Conservation (phyloP, 2,797 vertebrate genomes). For the Girardinus metallicus region DNA sequence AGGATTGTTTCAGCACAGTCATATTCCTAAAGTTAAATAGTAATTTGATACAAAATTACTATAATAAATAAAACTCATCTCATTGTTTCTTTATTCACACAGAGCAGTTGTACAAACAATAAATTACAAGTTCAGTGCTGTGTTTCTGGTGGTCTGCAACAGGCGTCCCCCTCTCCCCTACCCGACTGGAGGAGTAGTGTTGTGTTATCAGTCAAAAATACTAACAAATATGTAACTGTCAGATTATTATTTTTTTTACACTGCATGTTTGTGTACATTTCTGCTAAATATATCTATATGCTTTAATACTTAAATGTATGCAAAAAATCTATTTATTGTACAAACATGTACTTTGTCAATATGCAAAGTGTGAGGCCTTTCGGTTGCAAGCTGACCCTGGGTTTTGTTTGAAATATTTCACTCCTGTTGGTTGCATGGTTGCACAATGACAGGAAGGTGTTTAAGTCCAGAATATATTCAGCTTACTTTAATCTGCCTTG, state of each 20-base stretch:
- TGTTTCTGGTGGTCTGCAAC: constrained; percentile 79
- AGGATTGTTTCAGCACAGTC: constrained; percentile 89
- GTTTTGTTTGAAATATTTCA: constrained; percentile 21
- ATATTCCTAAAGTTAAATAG: constrained; percentile 91
- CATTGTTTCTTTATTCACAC: constrained; percentile 85
- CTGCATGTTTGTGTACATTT: constrained; percentile 32
- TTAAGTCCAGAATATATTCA: constrained; percentile 19
- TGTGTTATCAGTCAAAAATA: constrained; percentile 27
- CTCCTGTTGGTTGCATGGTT: constrained; percentile 33
- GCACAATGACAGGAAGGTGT: constrained; percentile 42
- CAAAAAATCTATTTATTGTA: constrained; percentile 46
- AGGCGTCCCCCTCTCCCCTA: constrained; percentile 41
- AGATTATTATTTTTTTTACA: constrained; percentile 11
- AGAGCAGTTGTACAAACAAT: constrained; percentile 97
- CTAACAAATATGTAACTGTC: constrained; percentile 15
- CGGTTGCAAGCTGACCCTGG: constrained; percentile 23
- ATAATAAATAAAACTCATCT: constrained; percentile 96
- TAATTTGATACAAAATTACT: constrained; percentile 84
- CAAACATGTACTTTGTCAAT: constrained; percentile 42
- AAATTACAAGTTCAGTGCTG: constrained; percentile 99
- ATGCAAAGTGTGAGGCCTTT: not conserved
- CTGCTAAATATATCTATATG: constrained; percentile 44
- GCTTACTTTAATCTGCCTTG: constrained; percentile 3
- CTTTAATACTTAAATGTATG: constrained; percentile 47
- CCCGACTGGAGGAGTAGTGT: constrained; percentile 41